Evolutionary conservation across 2,797 vertebrate species (phyloP).

Genomic region (Borostomias antarcticus): DNA sequence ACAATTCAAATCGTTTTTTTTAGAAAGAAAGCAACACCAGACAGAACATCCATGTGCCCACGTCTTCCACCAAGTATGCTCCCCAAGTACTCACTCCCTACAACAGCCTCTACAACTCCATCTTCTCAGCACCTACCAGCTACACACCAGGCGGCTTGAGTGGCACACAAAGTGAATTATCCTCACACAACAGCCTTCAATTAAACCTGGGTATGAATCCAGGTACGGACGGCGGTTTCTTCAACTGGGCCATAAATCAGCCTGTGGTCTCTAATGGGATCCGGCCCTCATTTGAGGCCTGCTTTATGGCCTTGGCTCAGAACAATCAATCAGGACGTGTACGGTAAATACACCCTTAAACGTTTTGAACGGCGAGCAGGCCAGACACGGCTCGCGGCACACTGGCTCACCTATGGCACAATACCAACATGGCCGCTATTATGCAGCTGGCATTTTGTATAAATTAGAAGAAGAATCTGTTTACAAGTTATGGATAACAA

Average conservation of each 20-base stretch:
- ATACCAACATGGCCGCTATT: background rate
- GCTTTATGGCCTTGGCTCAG: conserved; percentile 51
- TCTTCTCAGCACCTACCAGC: no score
- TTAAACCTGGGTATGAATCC: conserved; percentile 23
- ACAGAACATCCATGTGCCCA: no score
- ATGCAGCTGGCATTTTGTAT: background rate
- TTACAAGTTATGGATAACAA: no score
- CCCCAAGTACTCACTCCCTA: background rate
- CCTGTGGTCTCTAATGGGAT: conserved; percentile 55
- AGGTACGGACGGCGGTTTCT: conserved; percentile 23
- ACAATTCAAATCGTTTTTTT: no score
- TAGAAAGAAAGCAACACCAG: background rate
- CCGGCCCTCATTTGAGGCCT: conserved; percentile 57
- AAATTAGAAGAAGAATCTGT: no score
- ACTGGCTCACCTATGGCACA: conserved; percentile 14
- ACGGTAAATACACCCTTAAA: conserved; percentile 60
- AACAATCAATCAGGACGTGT: conserved; percentile 58
- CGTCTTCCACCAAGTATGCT: no score
- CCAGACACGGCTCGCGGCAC: conserved; percentile 9
- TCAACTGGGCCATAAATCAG: conserved; percentile 51
- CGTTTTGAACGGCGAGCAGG: conserved; percentile 41
- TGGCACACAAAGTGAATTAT: conserved; percentile 1
- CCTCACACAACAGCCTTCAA: conserved; percentile 30
- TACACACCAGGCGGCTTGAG: background rate
- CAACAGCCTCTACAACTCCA: background rate